A percentile compares a stretch with the other conserved stretches of the same genome.
Conservation (phyloP, 2,113 vertebrate genomes). For the Lophura nycthemera region DNA sequence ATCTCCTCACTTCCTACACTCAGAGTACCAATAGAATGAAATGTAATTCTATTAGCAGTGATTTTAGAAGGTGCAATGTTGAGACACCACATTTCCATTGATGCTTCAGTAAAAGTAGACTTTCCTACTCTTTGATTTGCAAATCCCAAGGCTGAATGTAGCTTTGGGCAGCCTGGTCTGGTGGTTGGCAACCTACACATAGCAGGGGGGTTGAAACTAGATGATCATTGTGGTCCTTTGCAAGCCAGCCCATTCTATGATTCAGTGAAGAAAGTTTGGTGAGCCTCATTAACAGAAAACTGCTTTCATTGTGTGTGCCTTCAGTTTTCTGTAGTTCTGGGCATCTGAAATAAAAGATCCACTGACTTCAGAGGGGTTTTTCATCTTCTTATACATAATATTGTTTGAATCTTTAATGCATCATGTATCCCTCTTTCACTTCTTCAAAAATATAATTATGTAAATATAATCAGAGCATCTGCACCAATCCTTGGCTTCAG, state of each 20-base stretch:
- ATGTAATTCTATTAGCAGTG: background rate
- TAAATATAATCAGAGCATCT: background rate
- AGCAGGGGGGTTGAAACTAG: too few relatives aligned
- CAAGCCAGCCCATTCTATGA: too few relatives aligned
- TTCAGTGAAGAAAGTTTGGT: background rate
- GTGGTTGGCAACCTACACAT: too few relatives aligned
- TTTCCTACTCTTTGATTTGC: background rate
- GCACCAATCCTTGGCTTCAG: background rate
- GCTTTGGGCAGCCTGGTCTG: too few relatives aligned
- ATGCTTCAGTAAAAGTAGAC: background rate
- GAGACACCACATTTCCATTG: background rate
- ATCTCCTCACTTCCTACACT: background rate
- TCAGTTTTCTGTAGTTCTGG: background rate
- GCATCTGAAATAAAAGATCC: background rate
- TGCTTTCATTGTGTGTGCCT: background rate
- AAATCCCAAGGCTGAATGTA: too few relatives aligned
- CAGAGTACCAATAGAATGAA: background rate
- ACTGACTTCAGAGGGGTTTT: background rate
- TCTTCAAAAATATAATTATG: background rate
- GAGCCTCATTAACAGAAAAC: background rate
- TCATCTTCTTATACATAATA: background rate
- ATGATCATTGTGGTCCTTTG: too few relatives aligned
- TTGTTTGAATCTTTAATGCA: background rate
- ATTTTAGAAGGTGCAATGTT: background rate
- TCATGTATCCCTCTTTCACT: background rate